Evolutionary conservation across 2,888 invertebrate species (phyloP).

Genomic region (Troilus luridus): DNA sequence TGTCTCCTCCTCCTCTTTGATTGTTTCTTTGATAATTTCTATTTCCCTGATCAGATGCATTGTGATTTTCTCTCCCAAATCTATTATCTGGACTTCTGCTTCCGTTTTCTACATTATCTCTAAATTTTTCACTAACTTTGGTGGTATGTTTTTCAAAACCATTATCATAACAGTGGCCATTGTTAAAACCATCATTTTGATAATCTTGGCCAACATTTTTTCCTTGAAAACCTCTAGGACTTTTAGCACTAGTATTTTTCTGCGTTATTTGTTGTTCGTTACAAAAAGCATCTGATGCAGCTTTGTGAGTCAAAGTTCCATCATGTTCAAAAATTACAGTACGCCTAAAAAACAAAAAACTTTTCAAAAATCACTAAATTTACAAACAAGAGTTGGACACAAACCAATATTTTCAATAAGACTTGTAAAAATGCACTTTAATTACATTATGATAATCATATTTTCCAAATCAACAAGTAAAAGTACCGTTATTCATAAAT

Average conservation of each 20-base stretch:
- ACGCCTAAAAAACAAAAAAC: slow-evolving; percentile 15
- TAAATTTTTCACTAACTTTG: neutral
- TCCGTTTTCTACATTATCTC: neutral
- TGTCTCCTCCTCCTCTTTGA: neutral
- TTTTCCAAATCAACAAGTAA: neutral
- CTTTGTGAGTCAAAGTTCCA: slow-evolving; percentile 31
- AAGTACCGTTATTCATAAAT: too few relatives aligned
- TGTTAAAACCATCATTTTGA: neutral
- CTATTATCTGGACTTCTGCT: slow-evolving; percentile 35
- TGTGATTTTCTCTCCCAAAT: neutral
- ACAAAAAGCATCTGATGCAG: slow-evolving; percentile 11
- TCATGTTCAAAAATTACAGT: slow-evolving; percentile 5
- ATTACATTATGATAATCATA: neutral
- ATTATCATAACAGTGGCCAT: neutral
- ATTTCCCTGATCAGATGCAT: neutral
- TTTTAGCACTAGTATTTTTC: neutral
- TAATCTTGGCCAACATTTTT: neutral
- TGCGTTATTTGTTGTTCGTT: neutral
- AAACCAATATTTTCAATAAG: neutral
- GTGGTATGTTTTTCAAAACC: neutral
- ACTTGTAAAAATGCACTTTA: neutral
- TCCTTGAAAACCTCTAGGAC: slow-evolving; percentile 20
- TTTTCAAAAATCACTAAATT: neutral
- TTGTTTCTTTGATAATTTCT: neutral
- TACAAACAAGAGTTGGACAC: neutral